These are phyloP conservation scores for Gambusia affinis DNA, from an alignment of 2,113 vertebrate genomes.

Conservation along the genomic window DNA sequence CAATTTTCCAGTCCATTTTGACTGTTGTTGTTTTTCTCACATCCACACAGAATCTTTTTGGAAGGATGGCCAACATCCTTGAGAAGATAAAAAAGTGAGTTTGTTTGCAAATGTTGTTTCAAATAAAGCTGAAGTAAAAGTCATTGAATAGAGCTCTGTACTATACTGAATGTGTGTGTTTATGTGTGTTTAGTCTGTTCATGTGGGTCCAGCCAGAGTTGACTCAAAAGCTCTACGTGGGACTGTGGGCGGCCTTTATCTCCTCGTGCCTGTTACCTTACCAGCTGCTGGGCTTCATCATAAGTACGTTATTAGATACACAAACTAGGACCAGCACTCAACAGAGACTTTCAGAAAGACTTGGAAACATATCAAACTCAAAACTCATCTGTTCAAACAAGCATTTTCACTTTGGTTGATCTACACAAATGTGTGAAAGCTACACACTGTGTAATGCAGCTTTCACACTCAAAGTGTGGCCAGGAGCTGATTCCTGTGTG, in stretches of 20 bases:
- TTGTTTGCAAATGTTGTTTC: not conserved
- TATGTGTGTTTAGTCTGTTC: conserved; percentile 81
- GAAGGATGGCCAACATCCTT: conserved; percentile 96
- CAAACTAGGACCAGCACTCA: too few species aligned
- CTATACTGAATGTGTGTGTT: not conserved
- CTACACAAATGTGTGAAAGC: too few species aligned
- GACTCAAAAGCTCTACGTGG: conserved; percentile 94
- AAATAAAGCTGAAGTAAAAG: not conserved
- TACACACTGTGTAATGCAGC: too few species aligned
- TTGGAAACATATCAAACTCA: not conserved
- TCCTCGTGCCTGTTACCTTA: conserved; percentile 94
- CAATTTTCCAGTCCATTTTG: not conserved
- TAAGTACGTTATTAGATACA: conserved; percentile 75
- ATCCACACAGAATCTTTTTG: conserved; percentile 90
- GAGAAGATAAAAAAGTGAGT: conserved; percentile 99
- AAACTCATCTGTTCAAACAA: not conserved
- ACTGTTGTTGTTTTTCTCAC: not conserved
- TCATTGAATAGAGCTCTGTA: not conserved
- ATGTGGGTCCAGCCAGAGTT: conserved; percentile 97
- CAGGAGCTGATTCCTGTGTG: too few species aligned
- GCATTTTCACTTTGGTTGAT: too few species aligned
- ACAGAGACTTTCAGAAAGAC: not conserved
- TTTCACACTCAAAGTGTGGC: too few species aligned
- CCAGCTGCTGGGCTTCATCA: conserved; percentile 88
- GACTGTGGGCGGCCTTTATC: conserved; percentile 90